Evolutionary conservation across 2,113 vertebrate species (phyloP), one percentile per base, ranked within the genome.

Genomic region (Dasyurus viverrinus): DNA sequence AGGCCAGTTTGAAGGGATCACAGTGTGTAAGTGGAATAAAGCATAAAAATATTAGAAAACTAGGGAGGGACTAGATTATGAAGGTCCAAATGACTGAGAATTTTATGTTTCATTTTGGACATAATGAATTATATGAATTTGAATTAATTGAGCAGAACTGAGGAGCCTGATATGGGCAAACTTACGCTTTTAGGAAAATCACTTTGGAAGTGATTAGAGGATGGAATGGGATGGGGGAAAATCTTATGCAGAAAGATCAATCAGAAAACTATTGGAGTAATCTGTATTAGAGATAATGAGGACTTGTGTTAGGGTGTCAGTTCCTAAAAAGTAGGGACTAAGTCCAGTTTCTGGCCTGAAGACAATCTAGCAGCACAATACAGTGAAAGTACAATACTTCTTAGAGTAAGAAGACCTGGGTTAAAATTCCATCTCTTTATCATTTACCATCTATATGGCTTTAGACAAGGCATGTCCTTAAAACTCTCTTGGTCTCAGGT

Each of bases 381-480:
- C 23, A n/a, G 53, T n/a, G 26, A 57, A 19, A 89, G 24, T 36
- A 8, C 22, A 9, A 47, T 47, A 47, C 47, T 47, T 47, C 11
- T 68, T 53, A 16, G 6, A 23, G 89, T 92, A 42, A 50, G 30
- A 92, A 1, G 19, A 30, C 19, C 12, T 94, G 54, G 60, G 93
- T 54, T 92, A 27, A 90, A 48, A 92, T 93, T 91, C 90, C 91
- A 26, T 48, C 2, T 94, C 53, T 26, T 26, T 48, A 89, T 90
- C 3, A 89, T 10, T 50, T 84, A 90, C 11, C 89, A 76, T 27
- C 54, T 30, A 8, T 90, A 19, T 95, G 23, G 54, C 47, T 30
- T 95, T 89, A 53, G 14, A 26, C 53, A 97, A 93, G 12, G 10
- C 60, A 54, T 60, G 57, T 14, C 27, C 27, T 68, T 90, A 90